These are phyloP conservation scores for Drosophila ficusphila DNA, from an alignment of 1,140 invertebrate species.

Conservation along the genomic window DNA sequence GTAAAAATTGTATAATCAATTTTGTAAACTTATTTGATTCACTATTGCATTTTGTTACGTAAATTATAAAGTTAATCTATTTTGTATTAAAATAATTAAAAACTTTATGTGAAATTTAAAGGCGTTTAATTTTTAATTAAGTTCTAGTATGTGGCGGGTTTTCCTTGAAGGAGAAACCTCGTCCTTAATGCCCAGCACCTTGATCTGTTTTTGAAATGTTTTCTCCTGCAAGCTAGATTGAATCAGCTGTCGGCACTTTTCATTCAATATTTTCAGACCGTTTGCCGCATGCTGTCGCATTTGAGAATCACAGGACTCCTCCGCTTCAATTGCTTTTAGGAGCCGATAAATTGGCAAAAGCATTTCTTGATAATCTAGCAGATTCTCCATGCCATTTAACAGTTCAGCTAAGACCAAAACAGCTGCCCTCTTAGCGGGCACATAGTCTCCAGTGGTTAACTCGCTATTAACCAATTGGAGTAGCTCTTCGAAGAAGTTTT, in stretches of 20 bases:
- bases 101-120: neutral
- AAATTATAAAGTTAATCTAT: conserved; percentile 10
- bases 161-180: neutral
- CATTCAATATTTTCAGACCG: conserved; percentile 89
- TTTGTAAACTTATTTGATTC: too few relatives aligned
- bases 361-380: conserved; percentile 87
- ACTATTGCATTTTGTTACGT: conserved; percentile 33
- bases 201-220: conserved; percentile 86
- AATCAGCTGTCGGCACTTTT: conserved; percentile 87
- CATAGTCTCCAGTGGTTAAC: conserved; percentile 86
- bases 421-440: conserved; percentile 89
- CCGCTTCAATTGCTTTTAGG: conserved; percentile 86
- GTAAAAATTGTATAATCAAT: too few relatives aligned
- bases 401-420: conserved; percentile 89
- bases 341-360: conserved; percentile 88
- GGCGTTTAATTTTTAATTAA: conserved; percentile 25
- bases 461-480: conserved; percentile 87
- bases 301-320: conserved; percentile 87
- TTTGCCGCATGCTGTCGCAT: conserved; percentile 89
- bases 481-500: conserved; percentile 88
- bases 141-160: conserved; percentile 65
- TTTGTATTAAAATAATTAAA: conserved; percentile 14
- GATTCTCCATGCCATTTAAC: conserved; percentile 88
- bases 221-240: conserved; percentile 84
- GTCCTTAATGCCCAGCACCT: conserved; percentile 83